A percentile compares a stretch with the other conserved stretches of the same genome.
Evolutionary conservation across 2,797 vertebrate genomes (phyloP).

Genomic region (Hippopotamyrus pictus): DNA sequence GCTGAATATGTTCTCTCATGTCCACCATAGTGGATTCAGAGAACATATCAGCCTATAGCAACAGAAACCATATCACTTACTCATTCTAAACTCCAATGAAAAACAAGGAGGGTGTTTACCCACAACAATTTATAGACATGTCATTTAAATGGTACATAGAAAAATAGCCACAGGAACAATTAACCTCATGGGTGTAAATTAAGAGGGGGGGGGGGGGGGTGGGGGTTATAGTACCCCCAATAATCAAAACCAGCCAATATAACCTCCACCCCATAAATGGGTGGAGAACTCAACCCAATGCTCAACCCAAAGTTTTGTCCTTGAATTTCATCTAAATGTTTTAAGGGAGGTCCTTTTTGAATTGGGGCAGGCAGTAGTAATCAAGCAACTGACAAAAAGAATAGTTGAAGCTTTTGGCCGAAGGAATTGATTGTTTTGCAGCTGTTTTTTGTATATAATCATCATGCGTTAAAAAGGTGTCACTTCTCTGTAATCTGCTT

Average conservation of each 20-base stretch:
- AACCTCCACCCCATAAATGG: background rate
- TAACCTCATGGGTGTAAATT: background rate
- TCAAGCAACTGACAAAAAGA: background rate
- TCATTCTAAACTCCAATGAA: background rate
- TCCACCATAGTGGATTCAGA: slow-evolving; percentile 16
- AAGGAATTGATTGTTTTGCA: background rate
- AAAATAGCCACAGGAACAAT: background rate
- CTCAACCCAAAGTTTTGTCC: background rate
- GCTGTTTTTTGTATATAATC: background rate
- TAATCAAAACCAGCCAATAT: background rate
- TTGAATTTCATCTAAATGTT: background rate
- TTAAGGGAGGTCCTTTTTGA: background rate
- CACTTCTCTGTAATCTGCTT: background rate
- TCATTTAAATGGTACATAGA: background rate
- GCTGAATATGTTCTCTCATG: slow-evolving; percentile 10
- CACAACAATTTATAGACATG: background rate
- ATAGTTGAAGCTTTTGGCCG: background rate
- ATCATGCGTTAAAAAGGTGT: background rate
- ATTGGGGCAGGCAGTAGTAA: background rate
- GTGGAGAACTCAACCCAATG: background rate
- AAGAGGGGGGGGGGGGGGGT: background rate
- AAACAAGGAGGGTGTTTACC: background rate
- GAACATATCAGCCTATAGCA: background rate
- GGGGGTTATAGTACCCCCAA: background rate
- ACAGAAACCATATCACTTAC: background rate